Base-by-base conservation (phyloP, 2,797 vertebrate genomes). In the Rhinogobio ventralis region DNA sequence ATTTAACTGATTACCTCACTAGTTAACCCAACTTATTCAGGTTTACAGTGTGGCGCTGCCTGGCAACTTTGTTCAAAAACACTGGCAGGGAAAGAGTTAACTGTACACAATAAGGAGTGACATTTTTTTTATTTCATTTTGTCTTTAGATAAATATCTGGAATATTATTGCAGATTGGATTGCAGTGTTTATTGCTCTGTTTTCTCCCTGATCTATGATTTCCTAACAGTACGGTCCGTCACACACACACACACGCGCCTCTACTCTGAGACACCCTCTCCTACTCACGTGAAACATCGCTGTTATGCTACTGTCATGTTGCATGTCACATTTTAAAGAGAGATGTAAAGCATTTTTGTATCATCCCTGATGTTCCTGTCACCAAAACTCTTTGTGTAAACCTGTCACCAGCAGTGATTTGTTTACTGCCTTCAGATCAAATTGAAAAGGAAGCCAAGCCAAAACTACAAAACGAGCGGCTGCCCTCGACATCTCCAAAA, bases 251-350 rank as follows among this genome's bases (percentile, higher is more conserved):
- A 49, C 49, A 45, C 49, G 39, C 71, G 36, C 15, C 51, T 33
- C n/a, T 57, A 25, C 78, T 85, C 64, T 28, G 60, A 88, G 66
- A 74, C 69, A 25, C 42, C 23, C 33, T 39, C 66, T 79, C 78
- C 20, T 42, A 36, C 76, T 66, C 55, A 71, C 64, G 15, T 83
- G 81, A 87, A 86, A 36, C 33, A 75, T 82, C 45, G 75, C 84
- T 76, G 80, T 87, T 87, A 77, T 73, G 74, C 62, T 85, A 39
- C 85, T 84, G 87, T 88, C 87, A 88, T 88, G 87, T 91, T 60
- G 68, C 66, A 45, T 88, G 82, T 85, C 87, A 86, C 84, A 82
- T 86, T 76, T 51, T 81, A 81, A 80, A 89, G 57, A 84, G 75
- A 77, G 46, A 87, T 55, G 66, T 74, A 71, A 89, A 85, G 81